phyloP scores from a whole-genome alignment of 2,888 invertebrate genomes.

The Macrosoma leucophasiata region DNA sequence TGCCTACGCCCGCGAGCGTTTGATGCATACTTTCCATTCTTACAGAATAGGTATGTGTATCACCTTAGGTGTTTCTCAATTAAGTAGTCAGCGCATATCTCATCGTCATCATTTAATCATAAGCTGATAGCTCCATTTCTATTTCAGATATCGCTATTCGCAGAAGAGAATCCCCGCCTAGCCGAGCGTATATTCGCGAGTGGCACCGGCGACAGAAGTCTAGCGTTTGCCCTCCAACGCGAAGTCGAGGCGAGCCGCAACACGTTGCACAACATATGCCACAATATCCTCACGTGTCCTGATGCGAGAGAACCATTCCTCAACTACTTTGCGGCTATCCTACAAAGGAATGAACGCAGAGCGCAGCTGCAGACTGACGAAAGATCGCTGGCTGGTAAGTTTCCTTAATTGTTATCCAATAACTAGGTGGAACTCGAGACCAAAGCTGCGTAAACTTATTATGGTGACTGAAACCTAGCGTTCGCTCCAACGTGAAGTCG shows the following conservation, averaged over 20 bases:
- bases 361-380: conserved; percentile 95
- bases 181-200: conserved; percentile 81
- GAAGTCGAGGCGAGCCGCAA: conserved; percentile 87
- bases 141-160: conserved; percentile 84
- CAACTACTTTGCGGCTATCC: conserved; percentile 84
- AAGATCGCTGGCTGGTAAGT: conserved; percentile 81
- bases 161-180: conserved; percentile 94
- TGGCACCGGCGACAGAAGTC: conserved; percentile 77
- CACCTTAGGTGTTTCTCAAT: too few species aligned
- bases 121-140: too few species aligned
- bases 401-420: not conserved
- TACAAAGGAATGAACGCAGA: conserved; percentile 89
- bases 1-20: too few species aligned
- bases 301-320: conserved; percentile 87
- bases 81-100: too few species aligned
- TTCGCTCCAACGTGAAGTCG: conserved; percentile 86
- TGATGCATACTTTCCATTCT: too few species aligned
- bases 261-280: conserved; percentile 87
- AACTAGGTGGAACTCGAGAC: not conserved
- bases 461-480: conserved; percentile 80
- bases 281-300: conserved; percentile 87
- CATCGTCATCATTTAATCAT: too few species aligned
- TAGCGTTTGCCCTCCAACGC: conserved; percentile 83
- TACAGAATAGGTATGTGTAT: too few species aligned
- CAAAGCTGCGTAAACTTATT: too few species aligned